These are phyloP conservation scores for Glareola pratincola DNA, from an alignment of 2,113 vertebrate species.

Conservation along the genomic window DNA sequence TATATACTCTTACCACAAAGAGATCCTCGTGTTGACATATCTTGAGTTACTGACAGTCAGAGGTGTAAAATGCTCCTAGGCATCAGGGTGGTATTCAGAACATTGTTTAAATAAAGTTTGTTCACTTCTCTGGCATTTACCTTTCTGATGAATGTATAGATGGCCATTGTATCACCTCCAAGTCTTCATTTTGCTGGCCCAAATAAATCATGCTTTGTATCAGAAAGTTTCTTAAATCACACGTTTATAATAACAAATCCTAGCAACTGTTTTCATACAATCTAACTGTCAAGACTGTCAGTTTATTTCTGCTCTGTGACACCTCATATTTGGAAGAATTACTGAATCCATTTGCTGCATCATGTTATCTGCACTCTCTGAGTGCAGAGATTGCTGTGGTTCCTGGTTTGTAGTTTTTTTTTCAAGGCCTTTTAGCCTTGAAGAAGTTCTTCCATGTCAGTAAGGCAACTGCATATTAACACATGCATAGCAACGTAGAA, in stretches of 20 bases:
- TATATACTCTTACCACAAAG: neutral
- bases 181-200: neutral
- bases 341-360: neutral
- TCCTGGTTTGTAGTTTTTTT: neutral
- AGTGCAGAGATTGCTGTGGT: neutral
- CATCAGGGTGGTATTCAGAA: neutral
- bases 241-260: neutral
- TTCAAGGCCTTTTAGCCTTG: neutral
- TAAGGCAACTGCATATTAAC: neutral
- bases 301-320: neutral
- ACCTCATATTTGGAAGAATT: neutral
- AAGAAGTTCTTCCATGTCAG: neutral
- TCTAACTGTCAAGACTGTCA: neutral
- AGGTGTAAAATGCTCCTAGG: neutral
- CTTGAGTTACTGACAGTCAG: neutral
- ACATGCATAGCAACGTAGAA: neutral
- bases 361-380: neutral
- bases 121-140: neutral
- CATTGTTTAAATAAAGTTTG: neutral
- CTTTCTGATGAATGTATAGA: neutral
- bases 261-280: neutral
- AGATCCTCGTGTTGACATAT: neutral
- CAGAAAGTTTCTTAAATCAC: neutral
- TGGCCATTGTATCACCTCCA: too few species aligned
- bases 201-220: neutral